Evolutionary conservation across 2,888 invertebrate species (phyloP).

Genomic region (Ophioninae sp.): DNA sequence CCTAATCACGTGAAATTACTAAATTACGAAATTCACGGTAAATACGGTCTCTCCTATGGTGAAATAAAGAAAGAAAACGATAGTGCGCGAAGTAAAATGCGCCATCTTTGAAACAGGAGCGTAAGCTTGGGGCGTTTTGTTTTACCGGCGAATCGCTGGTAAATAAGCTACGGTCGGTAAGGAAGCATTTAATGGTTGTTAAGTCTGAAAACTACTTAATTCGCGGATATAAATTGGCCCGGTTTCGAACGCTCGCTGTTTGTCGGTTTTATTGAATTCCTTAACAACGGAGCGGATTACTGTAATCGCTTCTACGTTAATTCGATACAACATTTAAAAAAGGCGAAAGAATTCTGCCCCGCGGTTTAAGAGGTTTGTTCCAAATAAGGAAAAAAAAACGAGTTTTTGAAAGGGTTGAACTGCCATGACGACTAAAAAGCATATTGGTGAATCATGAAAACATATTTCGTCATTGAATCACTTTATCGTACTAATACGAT

Average conservation of each 20-base stretch:
- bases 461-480: no score
- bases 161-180: conserved; percentile 24
- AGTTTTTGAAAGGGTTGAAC: no score
- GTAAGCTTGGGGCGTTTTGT: neutral
- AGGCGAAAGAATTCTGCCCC: neutral
- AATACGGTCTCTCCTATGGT: neutral
- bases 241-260: no score
- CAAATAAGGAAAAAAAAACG: neutral
- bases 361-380: neutral
- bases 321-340: no score
- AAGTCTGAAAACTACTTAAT: neutral
- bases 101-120: neutral
- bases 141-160: neutral
- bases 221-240: neutral
- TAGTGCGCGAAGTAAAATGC: neutral
- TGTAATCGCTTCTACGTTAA: no score
- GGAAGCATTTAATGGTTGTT: neutral
- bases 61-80: neutral
- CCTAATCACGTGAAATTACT: neutral
- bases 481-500: no score
- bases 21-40: neutral
- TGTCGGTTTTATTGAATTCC: no score
- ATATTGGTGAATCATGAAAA: no score
- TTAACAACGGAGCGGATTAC: no score
- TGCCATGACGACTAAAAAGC: no score